Conservation (phyloP, 2,797 vertebrate species). For the Sternarchorhynchus goeldii region DNA sequence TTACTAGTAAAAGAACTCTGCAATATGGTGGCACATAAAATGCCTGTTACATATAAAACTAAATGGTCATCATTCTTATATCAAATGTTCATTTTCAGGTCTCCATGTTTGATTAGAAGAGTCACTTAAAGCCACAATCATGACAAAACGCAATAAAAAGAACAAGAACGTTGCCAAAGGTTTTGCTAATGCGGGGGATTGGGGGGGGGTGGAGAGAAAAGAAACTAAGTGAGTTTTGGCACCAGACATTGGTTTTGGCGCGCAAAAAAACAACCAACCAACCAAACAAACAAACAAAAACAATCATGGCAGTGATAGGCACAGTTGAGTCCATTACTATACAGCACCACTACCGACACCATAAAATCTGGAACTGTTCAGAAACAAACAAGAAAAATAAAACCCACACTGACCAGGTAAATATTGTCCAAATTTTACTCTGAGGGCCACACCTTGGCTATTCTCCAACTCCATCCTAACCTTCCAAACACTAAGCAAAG, state of each 20-base stretch:
- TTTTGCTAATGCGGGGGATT: neutral
- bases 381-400: slow-evolving; percentile 5
- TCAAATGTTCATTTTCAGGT: slow-evolving; percentile 21
- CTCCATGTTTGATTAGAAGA: slow-evolving; percentile 21
- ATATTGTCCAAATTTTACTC: slow-evolving; percentile 21
- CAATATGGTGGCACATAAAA: slow-evolving; percentile 46
- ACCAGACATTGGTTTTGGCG: neutral
- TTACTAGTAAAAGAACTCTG: slow-evolving; percentile 55
- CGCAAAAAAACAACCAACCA: too few species aligned
- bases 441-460: neutral
- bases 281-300: too few species aligned
- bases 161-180: neutral
- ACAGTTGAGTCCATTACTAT: neutral
- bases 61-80: slow-evolving; percentile 19
- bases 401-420: neutral
- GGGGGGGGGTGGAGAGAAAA: neutral
- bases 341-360: slow-evolving; percentile 35
- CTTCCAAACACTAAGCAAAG: neutral
- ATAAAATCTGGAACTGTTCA: slow-evolving; percentile 39
- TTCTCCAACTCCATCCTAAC: neutral
- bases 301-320: too few species aligned
- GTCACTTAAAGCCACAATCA: slow-evolving; percentile 6
- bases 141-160: neutral
- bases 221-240: neutral
- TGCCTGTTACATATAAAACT: slow-evolving; percentile 35